A percentile compares a stretch with the other conserved stretches of the same genome.
These are phyloP conservation scores for Chaetodon trifascialis DNA, from an alignment of 2,113 vertebrate genomes.

Conservation along the genomic window DNA sequence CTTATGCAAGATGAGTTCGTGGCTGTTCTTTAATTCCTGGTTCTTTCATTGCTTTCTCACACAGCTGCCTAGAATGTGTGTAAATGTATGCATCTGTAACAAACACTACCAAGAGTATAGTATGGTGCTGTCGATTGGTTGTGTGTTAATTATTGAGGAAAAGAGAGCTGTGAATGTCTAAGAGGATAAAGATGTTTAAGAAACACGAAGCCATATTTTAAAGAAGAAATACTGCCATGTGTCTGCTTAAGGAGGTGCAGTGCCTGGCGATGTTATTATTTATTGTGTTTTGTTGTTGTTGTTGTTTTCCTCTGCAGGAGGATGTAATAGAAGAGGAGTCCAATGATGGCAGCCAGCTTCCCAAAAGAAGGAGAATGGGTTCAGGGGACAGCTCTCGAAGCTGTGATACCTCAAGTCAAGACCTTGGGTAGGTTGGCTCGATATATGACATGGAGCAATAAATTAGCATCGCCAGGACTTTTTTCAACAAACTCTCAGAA, in stretches of 20 bases:
- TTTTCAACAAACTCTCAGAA: no score
- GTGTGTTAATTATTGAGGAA: background rate
- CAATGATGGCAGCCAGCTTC: slow-evolving; percentile 93
- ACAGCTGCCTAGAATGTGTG: background rate
- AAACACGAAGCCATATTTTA: background rate
- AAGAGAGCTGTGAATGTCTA: background rate
- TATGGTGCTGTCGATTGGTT: background rate
- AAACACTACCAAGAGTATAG: background rate
- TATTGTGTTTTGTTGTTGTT: background rate
- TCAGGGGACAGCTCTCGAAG: slow-evolving; percentile 97
- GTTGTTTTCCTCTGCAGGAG: slow-evolving; percentile 61
- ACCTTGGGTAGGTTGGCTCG: slow-evolving; percentile 87
- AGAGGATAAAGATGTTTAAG: background rate
- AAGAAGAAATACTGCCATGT: background rate
- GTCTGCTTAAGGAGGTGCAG: background rate
- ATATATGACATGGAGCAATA: background rate
- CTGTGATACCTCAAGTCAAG: slow-evolving; percentile 94
- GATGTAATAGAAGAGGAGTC: slow-evolving; percentile 94
- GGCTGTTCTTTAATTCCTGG: no score
- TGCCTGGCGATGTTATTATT: background rate
- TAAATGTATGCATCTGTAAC: background rate
- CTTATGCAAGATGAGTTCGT: background rate
- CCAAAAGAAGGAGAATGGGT: slow-evolving; percentile 94
- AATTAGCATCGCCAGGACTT: background rate
- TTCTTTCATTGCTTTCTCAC: background rate